Evolutionary conservation across 2,113 vertebrate species (phyloP).

Genomic region (Trogon melanurus): DNA sequence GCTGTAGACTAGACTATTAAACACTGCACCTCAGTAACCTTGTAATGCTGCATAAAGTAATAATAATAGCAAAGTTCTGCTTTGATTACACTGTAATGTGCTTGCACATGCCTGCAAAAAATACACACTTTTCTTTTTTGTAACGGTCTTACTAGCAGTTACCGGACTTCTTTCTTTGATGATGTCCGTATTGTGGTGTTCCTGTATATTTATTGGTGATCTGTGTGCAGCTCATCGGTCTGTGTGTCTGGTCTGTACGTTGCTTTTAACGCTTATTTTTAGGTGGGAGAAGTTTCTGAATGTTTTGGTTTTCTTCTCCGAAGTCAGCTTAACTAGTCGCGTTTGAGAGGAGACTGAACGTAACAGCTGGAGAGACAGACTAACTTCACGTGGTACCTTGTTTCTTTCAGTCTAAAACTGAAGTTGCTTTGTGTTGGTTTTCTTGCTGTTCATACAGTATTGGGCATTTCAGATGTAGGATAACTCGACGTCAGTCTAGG

Average conservation of each 20-base stretch:
- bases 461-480: slow-evolving; percentile 55
- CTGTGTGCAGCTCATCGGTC: slow-evolving; percentile 57
- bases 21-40: slow-evolving; percentile 93
- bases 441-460: slow-evolving; percentile 39
- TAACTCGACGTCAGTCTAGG: neutral
- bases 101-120: slow-evolving; percentile 84
- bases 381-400: slow-evolving; percentile 34
- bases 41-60: slow-evolving; percentile 92
- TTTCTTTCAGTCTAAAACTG: slow-evolving; percentile 23
- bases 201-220: slow-evolving; percentile 68
- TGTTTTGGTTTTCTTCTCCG: slow-evolving; percentile 2
- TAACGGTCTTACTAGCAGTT: slow-evolving; percentile 83
- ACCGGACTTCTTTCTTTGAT: slow-evolving; percentile 60
- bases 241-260: slow-evolving; percentile 47
- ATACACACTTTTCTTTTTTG: slow-evolving; percentile 80
- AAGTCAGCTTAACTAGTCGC: slow-evolving; percentile 40
- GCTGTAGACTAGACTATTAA: slow-evolving; percentile 79
- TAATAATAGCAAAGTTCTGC: slow-evolving; percentile 84
- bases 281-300: neutral
- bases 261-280: slow-evolving; percentile 43
- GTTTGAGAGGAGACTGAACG: neutral
- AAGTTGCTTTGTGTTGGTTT: slow-evolving; percentile 38
- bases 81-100: slow-evolving; percentile 84
- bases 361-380: neutral
- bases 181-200: slow-evolving; percentile 57